Conservation (phyloP, 2,113 vertebrate species). For the Propithecus coquereli region DNA sequence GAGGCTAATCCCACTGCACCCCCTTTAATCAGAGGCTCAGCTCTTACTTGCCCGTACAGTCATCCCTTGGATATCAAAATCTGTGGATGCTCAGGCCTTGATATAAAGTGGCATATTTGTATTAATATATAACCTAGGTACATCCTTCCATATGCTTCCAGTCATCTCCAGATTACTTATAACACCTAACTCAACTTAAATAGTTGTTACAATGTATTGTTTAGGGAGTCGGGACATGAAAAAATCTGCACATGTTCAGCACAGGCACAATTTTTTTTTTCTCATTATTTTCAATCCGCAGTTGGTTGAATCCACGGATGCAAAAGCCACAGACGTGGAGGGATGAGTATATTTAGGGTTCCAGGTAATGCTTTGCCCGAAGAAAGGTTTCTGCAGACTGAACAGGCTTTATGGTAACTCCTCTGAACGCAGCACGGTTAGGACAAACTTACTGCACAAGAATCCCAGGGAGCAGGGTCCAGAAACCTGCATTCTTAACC, state of each 20-base stretch:
- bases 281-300: not conserved
- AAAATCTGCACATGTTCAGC: not conserved
- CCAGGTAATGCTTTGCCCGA: not conserved
- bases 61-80: not conserved
- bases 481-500: not conserved
- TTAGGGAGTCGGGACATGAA: not conserved
- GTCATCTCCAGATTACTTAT: not conserved
- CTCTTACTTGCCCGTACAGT: not conserved
- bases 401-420: too few relatives aligned
- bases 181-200: not conserved
- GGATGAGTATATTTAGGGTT: not conserved
- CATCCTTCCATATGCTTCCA: not conserved
- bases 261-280: not conserved
- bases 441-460: not conserved
- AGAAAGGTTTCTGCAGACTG: not conserved
- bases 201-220: not conserved
- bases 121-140: not conserved
- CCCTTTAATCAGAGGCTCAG: not conserved
- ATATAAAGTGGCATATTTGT: not conserved
- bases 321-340: not conserved
- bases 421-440: accelerated
- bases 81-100: not conserved
- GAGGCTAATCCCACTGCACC: not conserved
- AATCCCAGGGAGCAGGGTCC: not conserved
- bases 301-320: not conserved